Evolutionary conservation across 1,140 invertebrate species (phyloP).

Genomic region (Probaryconus sp.): DNA sequence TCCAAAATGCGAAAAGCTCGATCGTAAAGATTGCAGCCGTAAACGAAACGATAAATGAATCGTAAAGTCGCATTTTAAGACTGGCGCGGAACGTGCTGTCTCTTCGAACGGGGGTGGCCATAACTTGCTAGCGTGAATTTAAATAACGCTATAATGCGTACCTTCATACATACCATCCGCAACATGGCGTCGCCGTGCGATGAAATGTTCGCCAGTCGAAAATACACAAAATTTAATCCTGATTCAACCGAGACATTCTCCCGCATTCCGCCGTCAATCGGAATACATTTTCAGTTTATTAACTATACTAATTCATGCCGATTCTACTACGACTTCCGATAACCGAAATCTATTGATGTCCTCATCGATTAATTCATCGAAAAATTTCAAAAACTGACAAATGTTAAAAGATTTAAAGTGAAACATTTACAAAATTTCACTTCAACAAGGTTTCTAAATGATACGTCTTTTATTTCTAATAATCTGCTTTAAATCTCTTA

Average conservation of each 20-base stretch:
- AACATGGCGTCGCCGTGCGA: constrained; percentile 24
- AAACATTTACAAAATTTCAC: too few species aligned
- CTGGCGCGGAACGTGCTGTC: constrained; percentile 44
- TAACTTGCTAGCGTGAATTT: constrained; percentile 66
- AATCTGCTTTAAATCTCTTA: too few species aligned
- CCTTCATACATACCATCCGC: constrained; percentile 40
- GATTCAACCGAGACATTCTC: constrained; percentile 1
- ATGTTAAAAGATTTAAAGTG: too few species aligned
- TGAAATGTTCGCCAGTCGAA: constrained; percentile 13
- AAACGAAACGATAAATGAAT: constrained; percentile 64
- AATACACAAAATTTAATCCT: constrained; percentile 44
- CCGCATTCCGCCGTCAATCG: too few species aligned
- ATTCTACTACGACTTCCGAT: too few species aligned
- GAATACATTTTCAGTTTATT: too few species aligned
- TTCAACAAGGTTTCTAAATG: too few species aligned
- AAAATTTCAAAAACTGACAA: too few species aligned
- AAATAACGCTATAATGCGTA: constrained; percentile 64
- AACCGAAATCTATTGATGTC: too few species aligned
- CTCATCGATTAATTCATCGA: too few species aligned
- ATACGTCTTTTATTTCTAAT: too few species aligned
- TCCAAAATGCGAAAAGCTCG: constrained; percentile 32
- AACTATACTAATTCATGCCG: too few species aligned
- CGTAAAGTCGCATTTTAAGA: constrained; percentile 60
- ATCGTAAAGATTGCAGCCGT: constrained; percentile 52
- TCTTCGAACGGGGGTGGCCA: constrained; percentile 42